phyloP scores from a whole-genome alignment of 2,888 invertebrate genomes.

The Monopis laevigella region DNA sequence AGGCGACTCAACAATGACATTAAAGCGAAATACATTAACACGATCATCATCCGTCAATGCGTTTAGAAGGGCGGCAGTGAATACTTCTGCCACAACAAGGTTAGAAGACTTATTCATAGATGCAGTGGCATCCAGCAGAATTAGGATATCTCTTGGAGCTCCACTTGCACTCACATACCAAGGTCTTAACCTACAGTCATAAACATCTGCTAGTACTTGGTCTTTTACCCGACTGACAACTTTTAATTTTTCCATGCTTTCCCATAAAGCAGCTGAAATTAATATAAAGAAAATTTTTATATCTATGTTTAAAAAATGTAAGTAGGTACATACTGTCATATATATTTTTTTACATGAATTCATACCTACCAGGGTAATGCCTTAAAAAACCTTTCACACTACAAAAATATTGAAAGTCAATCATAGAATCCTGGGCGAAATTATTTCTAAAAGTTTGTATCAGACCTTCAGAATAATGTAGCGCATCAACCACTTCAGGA shows the following conservation, averaged over 20 bases:
- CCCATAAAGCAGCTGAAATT: constrained; percentile 43
- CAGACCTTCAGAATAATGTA: constrained; percentile 49
- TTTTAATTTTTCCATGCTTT: constrained; percentile 40
- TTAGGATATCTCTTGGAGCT: constrained; percentile 49
- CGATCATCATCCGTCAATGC: constrained; percentile 56
- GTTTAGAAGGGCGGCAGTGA: constrained; percentile 45
- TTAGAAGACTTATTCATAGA: constrained; percentile 54
- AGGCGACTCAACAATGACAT: constrained; percentile 32
- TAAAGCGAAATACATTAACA: constrained; percentile 47
- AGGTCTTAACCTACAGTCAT: constrained; percentile 52
- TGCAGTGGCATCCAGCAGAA: constrained; percentile 51
- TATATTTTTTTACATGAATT: no score
- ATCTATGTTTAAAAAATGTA: neutral
- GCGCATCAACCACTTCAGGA: constrained; percentile 13
- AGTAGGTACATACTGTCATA: no score
- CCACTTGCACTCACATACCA: constrained; percentile 57
- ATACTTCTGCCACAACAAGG: constrained; percentile 36
- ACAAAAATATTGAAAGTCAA: constrained; percentile 56
- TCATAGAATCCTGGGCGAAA: constrained; percentile 45
- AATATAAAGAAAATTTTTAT: neutral
- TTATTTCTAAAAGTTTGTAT: constrained; percentile 44
- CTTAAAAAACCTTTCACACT: constrained; percentile 52
- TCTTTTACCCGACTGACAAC: constrained; percentile 19
- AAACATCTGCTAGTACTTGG: constrained; percentile 33
- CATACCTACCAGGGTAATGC: constrained; percentile 53